phyloP scores from a whole-genome alignment of 2,113 vertebrate genomes.

The Litocranius walleri region DNA sequence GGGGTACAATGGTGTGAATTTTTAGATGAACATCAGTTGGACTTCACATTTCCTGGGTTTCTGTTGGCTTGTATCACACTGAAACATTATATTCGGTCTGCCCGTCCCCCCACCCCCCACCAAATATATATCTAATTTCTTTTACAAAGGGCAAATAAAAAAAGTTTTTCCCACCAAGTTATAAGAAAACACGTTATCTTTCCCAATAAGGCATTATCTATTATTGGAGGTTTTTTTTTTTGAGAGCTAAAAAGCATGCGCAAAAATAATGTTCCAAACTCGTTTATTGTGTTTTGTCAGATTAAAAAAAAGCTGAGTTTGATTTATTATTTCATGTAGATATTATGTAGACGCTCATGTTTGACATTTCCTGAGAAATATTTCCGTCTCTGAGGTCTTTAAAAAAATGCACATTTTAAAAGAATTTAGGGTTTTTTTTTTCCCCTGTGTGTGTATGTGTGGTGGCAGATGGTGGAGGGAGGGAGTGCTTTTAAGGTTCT shows the following conservation, averaged over 20 bases:
- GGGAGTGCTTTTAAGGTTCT: not conserved
- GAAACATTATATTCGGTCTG: slow-evolving; percentile 63
- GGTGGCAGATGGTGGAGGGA: not conserved
- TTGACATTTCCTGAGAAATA: slow-evolving; percentile 70
- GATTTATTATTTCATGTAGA: slow-evolving; percentile 66
- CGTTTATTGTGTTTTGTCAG: slow-evolving; percentile 48
- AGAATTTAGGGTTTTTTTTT: not conserved
- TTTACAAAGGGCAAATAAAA: slow-evolving; percentile 54
- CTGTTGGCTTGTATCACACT: slow-evolving; percentile 67
- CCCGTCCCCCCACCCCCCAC: no score
- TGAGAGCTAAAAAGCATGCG: not conserved
- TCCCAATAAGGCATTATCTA: slow-evolving; percentile 39
- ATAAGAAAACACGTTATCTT: slow-evolving; percentile 46
- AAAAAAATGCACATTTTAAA: slow-evolving; percentile 49
- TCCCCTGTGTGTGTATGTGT: not conserved
- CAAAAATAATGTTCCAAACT: slow-evolving; percentile 52
- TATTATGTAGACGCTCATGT: slow-evolving; percentile 55
- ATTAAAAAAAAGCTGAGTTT: slow-evolving; percentile 54
- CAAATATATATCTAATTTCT: slow-evolving; percentile 63
- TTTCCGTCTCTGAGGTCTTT: slow-evolving; percentile 57
- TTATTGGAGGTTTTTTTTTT: not conserved
- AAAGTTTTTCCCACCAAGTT: slow-evolving; percentile 53
- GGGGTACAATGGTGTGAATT: slow-evolving; percentile 68
- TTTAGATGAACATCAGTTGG: slow-evolving; percentile 32
- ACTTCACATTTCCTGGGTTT: slow-evolving; percentile 74